Evolutionary conservation across 2,888 invertebrate species (phyloP).

Genomic region (Lissocephala sabroskyi): DNA sequence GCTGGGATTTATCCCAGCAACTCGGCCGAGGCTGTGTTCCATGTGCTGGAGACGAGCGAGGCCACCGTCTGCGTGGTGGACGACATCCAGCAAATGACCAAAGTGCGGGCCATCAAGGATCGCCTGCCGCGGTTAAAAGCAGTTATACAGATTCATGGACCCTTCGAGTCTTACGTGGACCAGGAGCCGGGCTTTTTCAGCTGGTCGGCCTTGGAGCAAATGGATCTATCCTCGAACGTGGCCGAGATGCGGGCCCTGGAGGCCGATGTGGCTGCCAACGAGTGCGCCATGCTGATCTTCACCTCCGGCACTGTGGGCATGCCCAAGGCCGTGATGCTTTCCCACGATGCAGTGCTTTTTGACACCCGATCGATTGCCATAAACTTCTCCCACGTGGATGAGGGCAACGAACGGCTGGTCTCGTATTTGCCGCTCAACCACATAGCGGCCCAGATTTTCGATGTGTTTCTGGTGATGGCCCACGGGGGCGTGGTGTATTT

Average conservation of each 20-base stretch:
- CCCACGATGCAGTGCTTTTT: slow-evolving; percentile 88
- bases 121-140: slow-evolving; percentile 83
- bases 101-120: slow-evolving; percentile 80
- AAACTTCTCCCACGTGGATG: slow-evolving; percentile 73
- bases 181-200: slow-evolving; percentile 65
- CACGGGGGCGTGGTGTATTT: slow-evolving; percentile 78
- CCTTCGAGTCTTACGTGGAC: slow-evolving; percentile 62
- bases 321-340: slow-evolving; percentile 94
- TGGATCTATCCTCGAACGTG: slow-evolving; percentile 74
- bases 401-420: slow-evolving; percentile 77
- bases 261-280: slow-evolving; percentile 81
- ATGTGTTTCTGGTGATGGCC: slow-evolving; percentile 76
- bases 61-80: slow-evolving; percentile 91
- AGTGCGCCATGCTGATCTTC: slow-evolving; percentile 88
- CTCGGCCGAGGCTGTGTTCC: slow-evolving; percentile 86
- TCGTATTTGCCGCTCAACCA: slow-evolving; percentile 92
- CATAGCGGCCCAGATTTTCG: slow-evolving; percentile 86
- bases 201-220: slow-evolving; percentile 46
- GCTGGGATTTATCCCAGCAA: slow-evolving; percentile 94
- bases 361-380: slow-evolving; percentile 75
- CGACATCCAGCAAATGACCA: slow-evolving; percentile 87
- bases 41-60: slow-evolving; percentile 81
- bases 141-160: slow-evolving; percentile 75
- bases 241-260: slow-evolving; percentile 79
- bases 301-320: slow-evolving; percentile 92